Evolutionary conservation across 2,113 vertebrate genomes (phyloP).

Genomic region (Chitala chitala): DNA sequence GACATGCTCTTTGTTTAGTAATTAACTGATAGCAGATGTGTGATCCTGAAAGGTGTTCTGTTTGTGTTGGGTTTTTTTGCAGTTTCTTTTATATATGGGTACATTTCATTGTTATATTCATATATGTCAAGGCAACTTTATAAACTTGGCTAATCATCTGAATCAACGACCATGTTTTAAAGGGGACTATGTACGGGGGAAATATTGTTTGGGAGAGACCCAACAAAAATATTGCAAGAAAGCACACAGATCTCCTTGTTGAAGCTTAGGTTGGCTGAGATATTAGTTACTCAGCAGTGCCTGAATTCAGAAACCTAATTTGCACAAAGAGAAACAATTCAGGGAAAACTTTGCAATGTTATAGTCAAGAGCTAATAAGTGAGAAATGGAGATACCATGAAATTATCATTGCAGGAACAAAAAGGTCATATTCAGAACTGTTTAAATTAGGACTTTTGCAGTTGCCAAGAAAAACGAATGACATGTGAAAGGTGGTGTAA

Average conservation of each 20-base stretch:
- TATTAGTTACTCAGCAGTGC: background rate
- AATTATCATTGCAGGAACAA: background rate
- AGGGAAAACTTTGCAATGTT: background rate
- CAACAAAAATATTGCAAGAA: background rate
- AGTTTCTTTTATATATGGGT: background rate
- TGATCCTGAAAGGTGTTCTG: conserved; percentile 4
- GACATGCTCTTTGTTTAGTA: background rate
- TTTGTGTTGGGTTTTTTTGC: background rate
- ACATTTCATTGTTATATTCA: background rate
- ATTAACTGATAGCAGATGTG: conserved; percentile 16
- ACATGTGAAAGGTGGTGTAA: conserved; percentile 3
- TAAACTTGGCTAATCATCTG: background rate
- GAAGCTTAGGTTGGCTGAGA: background rate
- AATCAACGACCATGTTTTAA: background rate
- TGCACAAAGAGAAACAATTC: background rate
- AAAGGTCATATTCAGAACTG: background rate
- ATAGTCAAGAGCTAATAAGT: background rate
- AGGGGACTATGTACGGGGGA: no score
- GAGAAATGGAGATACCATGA: background rate
- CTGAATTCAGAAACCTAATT: background rate
- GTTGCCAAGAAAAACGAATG: conserved; percentile 15
- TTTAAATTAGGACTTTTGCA: conserved; percentile 13
- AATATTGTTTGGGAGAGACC: background rate
- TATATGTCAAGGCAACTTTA: background rate
- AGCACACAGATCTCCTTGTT: background rate